phyloP scores from a whole-genome alignment of 2,888 invertebrate genomes.

The Andrena chrysosceles region DNA sequence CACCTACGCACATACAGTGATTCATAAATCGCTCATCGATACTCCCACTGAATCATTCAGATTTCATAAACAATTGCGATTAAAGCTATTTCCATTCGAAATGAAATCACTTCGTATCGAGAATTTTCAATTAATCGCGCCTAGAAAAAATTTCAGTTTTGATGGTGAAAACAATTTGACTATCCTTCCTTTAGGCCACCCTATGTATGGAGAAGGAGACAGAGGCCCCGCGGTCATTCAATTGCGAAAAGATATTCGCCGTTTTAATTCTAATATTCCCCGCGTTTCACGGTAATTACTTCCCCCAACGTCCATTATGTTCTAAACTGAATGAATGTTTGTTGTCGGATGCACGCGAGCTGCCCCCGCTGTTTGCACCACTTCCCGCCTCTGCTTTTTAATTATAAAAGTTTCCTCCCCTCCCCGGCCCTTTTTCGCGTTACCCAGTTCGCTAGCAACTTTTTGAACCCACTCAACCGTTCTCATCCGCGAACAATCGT shows the following conservation, averaged over 20 bases:
- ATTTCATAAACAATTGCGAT: too few relatives aligned
- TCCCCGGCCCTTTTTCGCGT: background rate
- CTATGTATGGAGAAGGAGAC: too few relatives aligned
- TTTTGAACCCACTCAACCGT: slow-evolving; percentile 34
- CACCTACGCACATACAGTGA: background rate
- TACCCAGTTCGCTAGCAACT: slow-evolving; percentile 23
- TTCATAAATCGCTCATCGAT: background rate
- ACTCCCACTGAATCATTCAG: too few relatives aligned
- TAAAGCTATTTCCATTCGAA: too few relatives aligned
- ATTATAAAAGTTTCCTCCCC: slow-evolving; percentile 49
- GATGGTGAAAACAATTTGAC: too few relatives aligned
- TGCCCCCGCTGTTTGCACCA: slow-evolving; percentile 28
- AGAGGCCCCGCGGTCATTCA: too few relatives aligned
- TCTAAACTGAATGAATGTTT: slow-evolving; percentile 38
- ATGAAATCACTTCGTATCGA: background rate
- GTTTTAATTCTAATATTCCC: slow-evolving; percentile 29
- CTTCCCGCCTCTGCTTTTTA: slow-evolving; percentile 44
- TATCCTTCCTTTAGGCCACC: too few relatives aligned
- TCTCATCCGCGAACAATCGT: slow-evolving; percentile 6
- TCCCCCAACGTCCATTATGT: slow-evolving; percentile 45
- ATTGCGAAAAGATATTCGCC: too few relatives aligned
- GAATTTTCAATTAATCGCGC: background rate
- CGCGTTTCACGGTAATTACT: slow-evolving; percentile 58
- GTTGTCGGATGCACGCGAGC: slow-evolving; percentile 22
- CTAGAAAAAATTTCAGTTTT: background rate